Conservation (phyloP, 2,797 vertebrate species). For the Mormyrus hasselquistii region DNA sequence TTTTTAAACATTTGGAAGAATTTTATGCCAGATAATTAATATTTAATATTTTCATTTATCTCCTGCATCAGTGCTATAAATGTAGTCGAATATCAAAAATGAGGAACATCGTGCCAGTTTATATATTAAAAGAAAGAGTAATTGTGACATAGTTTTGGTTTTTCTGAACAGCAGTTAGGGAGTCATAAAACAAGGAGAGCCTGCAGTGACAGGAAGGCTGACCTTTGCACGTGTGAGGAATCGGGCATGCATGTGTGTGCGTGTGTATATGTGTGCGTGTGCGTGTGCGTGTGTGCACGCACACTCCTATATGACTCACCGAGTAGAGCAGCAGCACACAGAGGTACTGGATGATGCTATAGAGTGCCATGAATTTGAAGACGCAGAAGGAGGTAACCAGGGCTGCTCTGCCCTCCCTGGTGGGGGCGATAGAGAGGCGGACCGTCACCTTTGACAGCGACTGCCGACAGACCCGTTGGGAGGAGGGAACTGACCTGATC, state of each 20-base stretch:
- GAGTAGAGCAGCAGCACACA: conserved; percentile 40
- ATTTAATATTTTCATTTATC: background rate
- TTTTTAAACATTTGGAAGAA: background rate
- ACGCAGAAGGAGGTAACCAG: conserved; percentile 43
- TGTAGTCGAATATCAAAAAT: background rate
- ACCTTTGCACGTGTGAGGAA: background rate
- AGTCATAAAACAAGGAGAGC: background rate
- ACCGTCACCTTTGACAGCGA: background rate
- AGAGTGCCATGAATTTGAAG: conserved; percentile 45
- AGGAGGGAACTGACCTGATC: conserved; percentile 32
- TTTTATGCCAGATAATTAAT: background rate
- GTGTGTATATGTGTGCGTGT: background rate
- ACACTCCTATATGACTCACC: conserved; percentile 22
- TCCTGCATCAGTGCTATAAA: background rate
- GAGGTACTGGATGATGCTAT: conserved; percentile 43
- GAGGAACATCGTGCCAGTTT: background rate
- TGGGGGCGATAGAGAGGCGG: conserved; percentile 12
- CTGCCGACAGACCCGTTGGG: background rate
- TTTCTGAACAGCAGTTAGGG: background rate
- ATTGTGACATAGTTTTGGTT: background rate
- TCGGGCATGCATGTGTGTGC: background rate
- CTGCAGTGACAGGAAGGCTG: background rate
- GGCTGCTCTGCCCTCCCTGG: conserved; percentile 38
- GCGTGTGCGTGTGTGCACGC: background rate
- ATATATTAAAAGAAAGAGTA: background rate